phyloP scores from a whole-genome alignment of 2,797 vertebrate species.

The Nasua narica region DNA sequence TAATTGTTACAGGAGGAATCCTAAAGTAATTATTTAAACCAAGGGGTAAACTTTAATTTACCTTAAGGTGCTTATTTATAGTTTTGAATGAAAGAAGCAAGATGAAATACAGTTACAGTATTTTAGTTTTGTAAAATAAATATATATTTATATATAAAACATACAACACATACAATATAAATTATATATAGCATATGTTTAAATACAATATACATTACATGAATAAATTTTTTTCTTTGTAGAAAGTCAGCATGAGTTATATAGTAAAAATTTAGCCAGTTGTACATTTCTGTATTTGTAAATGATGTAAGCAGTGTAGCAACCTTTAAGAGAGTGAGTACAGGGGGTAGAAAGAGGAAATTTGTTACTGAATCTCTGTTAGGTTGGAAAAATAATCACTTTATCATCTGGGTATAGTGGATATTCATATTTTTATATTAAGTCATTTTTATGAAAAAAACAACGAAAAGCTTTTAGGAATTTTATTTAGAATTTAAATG shows the following conservation, averaged over 20 bases:
- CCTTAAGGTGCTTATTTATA: background rate
- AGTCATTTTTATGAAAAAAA: background rate
- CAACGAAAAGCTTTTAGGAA: background rate
- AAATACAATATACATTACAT: background rate
- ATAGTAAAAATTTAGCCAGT: background rate
- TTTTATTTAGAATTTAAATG: constrained; percentile 18
- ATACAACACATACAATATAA: background rate
- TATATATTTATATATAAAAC: background rate
- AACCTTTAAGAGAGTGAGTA: background rate
- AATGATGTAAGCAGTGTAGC: background rate
- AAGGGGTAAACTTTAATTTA: constrained; percentile 10
- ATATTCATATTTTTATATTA: background rate
- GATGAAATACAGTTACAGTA: background rate
- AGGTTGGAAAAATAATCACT: background rate
- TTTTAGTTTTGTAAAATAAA: background rate
- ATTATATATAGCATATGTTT: background rate
- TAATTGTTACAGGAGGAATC: background rate
- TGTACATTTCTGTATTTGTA: background rate
- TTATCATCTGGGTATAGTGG: background rate
- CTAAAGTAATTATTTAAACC: background rate
- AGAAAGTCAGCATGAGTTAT: background rate
- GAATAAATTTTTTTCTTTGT: background rate
- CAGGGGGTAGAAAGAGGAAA: background rate
- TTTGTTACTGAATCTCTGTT: background rate
- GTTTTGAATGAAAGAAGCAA: constrained; percentile 27